phyloP scores from a whole-genome alignment of 2,888 invertebrate species.

The Abscondita cerata region DNA sequence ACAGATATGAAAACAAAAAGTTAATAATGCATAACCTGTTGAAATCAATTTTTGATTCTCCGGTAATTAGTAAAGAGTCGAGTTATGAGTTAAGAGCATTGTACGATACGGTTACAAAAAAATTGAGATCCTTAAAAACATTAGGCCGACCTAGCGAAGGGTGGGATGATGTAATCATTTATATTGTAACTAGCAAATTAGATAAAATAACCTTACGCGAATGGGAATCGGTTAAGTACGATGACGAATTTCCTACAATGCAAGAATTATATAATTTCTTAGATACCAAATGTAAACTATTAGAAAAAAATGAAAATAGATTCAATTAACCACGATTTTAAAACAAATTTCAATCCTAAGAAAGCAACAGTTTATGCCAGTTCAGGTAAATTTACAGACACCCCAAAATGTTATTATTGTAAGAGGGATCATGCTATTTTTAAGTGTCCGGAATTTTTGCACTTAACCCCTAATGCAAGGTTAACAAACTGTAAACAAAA shows the following conservation, averaged over 20 bases:
- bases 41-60: background rate
- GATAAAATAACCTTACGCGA: background rate
- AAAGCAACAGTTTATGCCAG: background rate
- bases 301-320: background rate
- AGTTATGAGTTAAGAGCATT: background rate
- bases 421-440: background rate
- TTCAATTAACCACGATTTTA: no score
- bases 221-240: background rate
- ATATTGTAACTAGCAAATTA: background rate
- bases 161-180: background rate
- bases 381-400: background rate
- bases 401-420: background rate
- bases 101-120: background rate
- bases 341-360: background rate
- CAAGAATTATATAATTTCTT: background rate
- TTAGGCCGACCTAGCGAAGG: background rate
- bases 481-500: background rate
- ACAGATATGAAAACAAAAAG: background rate
- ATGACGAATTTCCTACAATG: background rate
- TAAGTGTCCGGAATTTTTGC: background rate
- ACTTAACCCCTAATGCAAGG: background rate
- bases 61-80: background rate
- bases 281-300: background rate
- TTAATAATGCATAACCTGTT: background rate
- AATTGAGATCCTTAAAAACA: background rate